Percentiles rank a stretch among this genome's conserved stretches.
phyloP scores from a whole-genome alignment of 2,888 invertebrate genomes.

The Tenthredo scrophulariae region DNA sequence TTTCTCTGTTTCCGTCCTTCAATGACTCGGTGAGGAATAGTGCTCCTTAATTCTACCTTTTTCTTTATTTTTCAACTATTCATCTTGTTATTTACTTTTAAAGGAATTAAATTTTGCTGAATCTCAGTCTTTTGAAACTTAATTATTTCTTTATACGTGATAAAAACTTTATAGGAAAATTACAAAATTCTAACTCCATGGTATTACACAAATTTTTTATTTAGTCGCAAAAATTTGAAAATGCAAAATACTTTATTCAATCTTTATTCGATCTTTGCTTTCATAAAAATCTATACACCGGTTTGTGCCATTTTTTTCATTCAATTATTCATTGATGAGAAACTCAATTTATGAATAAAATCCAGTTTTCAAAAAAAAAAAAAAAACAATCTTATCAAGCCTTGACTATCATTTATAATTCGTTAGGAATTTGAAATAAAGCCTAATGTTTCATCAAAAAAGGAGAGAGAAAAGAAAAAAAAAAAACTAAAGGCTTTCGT shows the following conservation, averaged over 20 bases:
- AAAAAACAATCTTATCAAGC: slow-evolving; percentile 61
- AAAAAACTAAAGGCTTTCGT: too few relatives aligned
- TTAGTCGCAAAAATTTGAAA: not conserved
- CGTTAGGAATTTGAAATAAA: slow-evolving; percentile 49
- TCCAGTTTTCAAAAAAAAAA: slow-evolving; percentile 52
- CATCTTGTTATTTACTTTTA: not conserved
- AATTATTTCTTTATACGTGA: not conserved
- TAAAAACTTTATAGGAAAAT: not conserved
- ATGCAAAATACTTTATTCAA: not conserved
- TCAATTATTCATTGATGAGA: not conserved
- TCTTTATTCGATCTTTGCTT: not conserved
- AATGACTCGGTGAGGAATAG: not conserved
- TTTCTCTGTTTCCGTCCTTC: too few relatives aligned
- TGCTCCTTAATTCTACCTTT: not conserved
- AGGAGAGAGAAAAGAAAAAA: slow-evolving; percentile 7
- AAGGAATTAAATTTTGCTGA: not conserved
- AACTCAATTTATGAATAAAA: slow-evolving; percentile 52
- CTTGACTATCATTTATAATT: slow-evolving; percentile 55
- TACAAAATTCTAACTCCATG: slow-evolving; percentile 5
- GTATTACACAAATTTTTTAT: not conserved
- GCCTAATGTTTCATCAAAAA: slow-evolving; percentile 60
- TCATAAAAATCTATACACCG: not conserved
- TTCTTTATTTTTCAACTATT: not conserved
- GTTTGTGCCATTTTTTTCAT: not conserved
- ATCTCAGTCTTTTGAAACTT: not conserved